Percentiles rank a stretch among this genome's conserved stretches.
Conservation (phyloP, 1,140 invertebrate species). For the Nephila pilipes region DNA sequence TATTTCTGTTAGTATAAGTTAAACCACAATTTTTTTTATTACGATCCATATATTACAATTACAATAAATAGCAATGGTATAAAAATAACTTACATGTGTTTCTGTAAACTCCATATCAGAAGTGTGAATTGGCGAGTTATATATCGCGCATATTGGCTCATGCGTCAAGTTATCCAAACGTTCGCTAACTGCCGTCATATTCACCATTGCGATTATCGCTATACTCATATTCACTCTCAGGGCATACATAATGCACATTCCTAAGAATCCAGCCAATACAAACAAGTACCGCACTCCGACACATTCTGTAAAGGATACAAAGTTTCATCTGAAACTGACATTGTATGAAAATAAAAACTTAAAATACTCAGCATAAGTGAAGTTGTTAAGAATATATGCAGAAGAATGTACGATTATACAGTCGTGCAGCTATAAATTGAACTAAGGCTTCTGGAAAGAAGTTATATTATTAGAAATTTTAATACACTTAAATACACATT, state of each 20-base stretch:
- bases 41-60: not conserved
- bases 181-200: slow-evolving; percentile 79
- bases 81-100: not conserved
- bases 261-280: slow-evolving; percentile 94
- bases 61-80: not conserved
- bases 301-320: not conserved
- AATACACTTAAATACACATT: no score
- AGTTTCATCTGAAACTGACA: not conserved
- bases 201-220: slow-evolving; percentile 97
- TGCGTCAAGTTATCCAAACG: not conserved
- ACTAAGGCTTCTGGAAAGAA: no score
- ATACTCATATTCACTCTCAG: slow-evolving; percentile 98
- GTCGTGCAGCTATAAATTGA: no score
- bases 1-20: no score
- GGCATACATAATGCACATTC: slow-evolving; percentile 95
- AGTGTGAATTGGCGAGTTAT: not conserved
- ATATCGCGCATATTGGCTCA: not conserved
- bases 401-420: no score
- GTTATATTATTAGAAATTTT: no score
- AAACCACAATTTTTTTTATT: no score
- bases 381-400: no score
- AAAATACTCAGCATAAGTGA: not conserved
- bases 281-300: slow-evolving; percentile 86
- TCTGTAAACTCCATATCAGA: not conserved
- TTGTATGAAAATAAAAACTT: not conserved